phyloP scores from a whole-genome alignment of 2,888 invertebrate genomes.

The Emmelina monodactyla region DNA sequence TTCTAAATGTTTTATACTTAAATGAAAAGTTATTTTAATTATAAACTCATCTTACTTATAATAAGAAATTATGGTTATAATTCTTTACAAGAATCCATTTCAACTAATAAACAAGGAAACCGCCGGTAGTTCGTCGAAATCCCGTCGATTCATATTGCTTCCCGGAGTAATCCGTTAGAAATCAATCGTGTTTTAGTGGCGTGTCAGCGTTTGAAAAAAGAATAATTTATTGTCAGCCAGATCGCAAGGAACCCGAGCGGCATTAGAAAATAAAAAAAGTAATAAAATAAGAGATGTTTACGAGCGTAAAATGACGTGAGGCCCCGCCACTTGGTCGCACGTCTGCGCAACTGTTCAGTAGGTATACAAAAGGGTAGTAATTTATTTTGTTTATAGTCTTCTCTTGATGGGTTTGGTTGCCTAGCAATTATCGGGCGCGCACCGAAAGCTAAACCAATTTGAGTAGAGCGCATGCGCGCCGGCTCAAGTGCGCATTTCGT shows the following conservation, averaged over 20 bases:
- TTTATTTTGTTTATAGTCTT: constrained; percentile 54
- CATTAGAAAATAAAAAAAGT: constrained; percentile 62
- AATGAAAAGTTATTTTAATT: no score
- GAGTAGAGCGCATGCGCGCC: constrained; percentile 30
- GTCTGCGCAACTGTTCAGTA: constrained; percentile 13
- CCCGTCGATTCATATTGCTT: constrained; percentile 55
- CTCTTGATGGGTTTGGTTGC: constrained; percentile 45
- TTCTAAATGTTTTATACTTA: not conserved
- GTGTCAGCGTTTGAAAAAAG: constrained; percentile 63
- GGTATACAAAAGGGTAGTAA: constrained; percentile 41
- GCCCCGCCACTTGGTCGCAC: constrained; percentile 31
- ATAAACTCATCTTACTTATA: no score
- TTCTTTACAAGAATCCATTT: constrained; percentile 47
- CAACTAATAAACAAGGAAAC: constrained; percentile 59
- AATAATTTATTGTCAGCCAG: constrained; percentile 63
- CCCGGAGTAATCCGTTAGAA: constrained; percentile 63
- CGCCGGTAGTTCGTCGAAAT: constrained; percentile 52
- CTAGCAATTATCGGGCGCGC: constrained; percentile 54
- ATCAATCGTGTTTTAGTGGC: constrained; percentile 64
- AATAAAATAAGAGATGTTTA: constrained; percentile 61
- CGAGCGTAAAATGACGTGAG: constrained; percentile 62
- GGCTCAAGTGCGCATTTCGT: constrained; percentile 50
- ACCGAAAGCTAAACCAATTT: constrained; percentile 53
- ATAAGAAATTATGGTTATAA: no score
- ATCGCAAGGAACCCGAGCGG: constrained; percentile 60